Conservation (phyloP, 2,113 vertebrate genomes). For the Amazona vittata region DNA sequence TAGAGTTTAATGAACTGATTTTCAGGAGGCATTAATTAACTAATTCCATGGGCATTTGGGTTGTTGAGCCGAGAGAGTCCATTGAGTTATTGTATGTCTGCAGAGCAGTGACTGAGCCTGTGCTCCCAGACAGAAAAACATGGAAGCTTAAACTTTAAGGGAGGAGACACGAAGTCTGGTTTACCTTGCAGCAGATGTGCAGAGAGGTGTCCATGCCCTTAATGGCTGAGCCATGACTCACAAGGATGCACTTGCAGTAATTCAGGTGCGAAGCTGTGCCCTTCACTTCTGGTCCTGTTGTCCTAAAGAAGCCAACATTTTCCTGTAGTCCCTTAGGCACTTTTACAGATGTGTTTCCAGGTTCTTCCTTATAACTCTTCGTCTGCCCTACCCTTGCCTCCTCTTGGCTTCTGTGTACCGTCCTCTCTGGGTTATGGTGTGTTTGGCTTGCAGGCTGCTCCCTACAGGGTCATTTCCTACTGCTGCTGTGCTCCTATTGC, state of each 20-base stretch:
- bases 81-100: neutral
- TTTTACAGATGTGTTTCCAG: neutral
- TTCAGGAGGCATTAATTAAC: neutral
- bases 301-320: neutral
- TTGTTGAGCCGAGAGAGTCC: neutral
- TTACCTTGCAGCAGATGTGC: neutral
- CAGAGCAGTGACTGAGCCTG: neutral
- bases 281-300: neutral
- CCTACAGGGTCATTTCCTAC: conserved; percentile 18
- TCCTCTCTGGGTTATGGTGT: neutral
- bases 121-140: neutral
- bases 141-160: neutral
- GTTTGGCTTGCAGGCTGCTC: conserved; percentile 15
- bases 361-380: neutral
- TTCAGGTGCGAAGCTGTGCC: neutral
- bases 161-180: neutral
- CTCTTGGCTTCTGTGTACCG: neutral
- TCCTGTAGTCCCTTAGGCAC: neutral
- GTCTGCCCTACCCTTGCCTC: neutral
- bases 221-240: neutral
- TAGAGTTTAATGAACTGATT: neutral
- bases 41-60: neutral
- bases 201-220: neutral
- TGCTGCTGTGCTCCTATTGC: neutral
- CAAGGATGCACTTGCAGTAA: neutral